Evolutionary conservation across 2,113 vertebrate species (phyloP), one percentile per base, ranked within the genome.

Genomic region (Xenopus laevis): DNA sequence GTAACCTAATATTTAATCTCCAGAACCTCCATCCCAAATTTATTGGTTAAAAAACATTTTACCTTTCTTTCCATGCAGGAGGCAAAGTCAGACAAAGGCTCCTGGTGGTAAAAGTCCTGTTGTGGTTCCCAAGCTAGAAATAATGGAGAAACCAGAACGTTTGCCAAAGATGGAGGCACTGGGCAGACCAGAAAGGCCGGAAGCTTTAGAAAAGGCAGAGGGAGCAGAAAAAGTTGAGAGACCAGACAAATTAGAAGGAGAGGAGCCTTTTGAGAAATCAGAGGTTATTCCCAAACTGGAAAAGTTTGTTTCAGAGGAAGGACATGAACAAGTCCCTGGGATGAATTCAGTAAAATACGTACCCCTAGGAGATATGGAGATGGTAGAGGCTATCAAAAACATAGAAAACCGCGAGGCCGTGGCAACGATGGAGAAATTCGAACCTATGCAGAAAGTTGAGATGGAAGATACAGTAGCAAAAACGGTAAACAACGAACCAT

Each of bases 51-150:
- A 33, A 33, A 40, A 40, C 5, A 40, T 7, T 40, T 6, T 40
- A 4, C 33, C 33, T 40, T 40, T 67, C 7, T 53, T 20, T 16
- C 50, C 1, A 13, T n/a, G 1, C 60, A 55, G 88, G 58, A 85
- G 88, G 40, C 88, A 88, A 0, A 87, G 83, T 20, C 88, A 90
- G 71, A 65, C 86, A 73, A 90, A 90, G 69, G 79, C 81, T 11
- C 65, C 78, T 13, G 81, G 84, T 0, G 4, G n/a, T 57, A 76
- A 57, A 72, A 80, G 71, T 72, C 79, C 46, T 8, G 74, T 77
- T 30, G 60, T 68, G 1, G 18, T 77, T 12, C 18, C 47, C 7
- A 77, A 70, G 33, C 44, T 67, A 18, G 74, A 77, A 13, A 82
- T 78, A 52, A 68, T 71, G 9, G 80, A 82, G 53, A 82, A 83